A percentile compares a stretch with the other conserved stretches of the same genome.
phyloP scores from a whole-genome alignment of 2,797 vertebrate species.

The Ctenopoma kingsleyae region DNA sequence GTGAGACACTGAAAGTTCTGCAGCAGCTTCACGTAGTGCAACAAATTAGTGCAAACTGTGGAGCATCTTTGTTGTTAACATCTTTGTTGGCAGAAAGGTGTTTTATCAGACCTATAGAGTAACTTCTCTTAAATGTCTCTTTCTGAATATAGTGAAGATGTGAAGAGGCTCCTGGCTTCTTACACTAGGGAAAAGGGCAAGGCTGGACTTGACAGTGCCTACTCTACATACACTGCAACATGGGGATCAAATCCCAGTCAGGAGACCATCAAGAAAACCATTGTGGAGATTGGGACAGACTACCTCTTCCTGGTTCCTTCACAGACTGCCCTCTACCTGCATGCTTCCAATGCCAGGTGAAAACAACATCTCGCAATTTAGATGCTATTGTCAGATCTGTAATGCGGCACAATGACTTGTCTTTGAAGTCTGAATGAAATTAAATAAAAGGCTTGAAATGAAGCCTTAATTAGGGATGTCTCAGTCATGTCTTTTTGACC shows the following conservation, averaged over 20 bases:
- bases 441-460: no score
- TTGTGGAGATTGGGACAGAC: constrained; percentile 88
- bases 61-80: not conserved
- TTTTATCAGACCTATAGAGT: constrained; percentile 3
- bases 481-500: not conserved
- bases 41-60: not conserved
- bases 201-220: constrained; percentile 73
- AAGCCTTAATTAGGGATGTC: not conserved
- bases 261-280: constrained; percentile 87
- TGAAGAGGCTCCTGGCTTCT: constrained; percentile 81
- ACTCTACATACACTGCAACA: constrained; percentile 77
- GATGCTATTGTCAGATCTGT: not conserved
- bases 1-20: not conserved
- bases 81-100: not conserved
- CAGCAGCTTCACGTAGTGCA: not conserved
- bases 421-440: no score
- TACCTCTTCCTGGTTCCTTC: constrained; percentile 91
- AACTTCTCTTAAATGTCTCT: not conserved
- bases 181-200: constrained; percentile 83
- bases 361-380: constrained; percentile 32
- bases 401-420: no score
- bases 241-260: constrained; percentile 82
- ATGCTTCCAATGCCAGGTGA: constrained; percentile 86
- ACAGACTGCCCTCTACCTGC: constrained; percentile 86
- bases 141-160: constrained; percentile 73